Evolutionary conservation across 2,113 vertebrate species (phyloP), one percentile per base, ranked within the genome.

Genomic region (Amblyornis subalaris): DNA sequence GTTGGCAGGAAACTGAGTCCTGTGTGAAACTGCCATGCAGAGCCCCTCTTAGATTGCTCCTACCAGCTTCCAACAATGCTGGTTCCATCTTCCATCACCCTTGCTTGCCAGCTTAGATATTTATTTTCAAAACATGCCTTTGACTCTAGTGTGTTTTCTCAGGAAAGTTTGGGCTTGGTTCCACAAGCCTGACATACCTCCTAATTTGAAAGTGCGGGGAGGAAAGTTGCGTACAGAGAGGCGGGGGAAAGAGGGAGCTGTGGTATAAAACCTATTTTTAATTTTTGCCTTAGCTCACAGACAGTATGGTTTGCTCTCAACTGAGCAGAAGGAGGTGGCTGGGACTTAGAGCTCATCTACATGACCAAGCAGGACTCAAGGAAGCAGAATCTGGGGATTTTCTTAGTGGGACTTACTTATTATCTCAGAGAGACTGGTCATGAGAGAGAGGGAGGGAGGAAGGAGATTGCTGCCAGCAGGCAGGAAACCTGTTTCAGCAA

Each of bases 51-150:
- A 20, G 48, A 83, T 93, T 48, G 15, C 23, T 91, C n/a, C 55
- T 88, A 83, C 89, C 67, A 54, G 29, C 67, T 85, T 85, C 75
- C 83, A 60, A 83, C 64, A 91, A 80, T 51, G 58, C 58, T 0
- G 0, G 23, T 88, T 85, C 54, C 74, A 0, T 95, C 85, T 85
- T 76, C 86, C 55, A 14, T 91, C 20, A 6, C 42, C 71, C 51
- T 66, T 2, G 1, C 78, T 92, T 94, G 91, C 54, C 94, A 95
- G 74, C 71, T 60, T 70, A 80, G 88, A 74, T 95, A 82, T 94
- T 93, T 96, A 94, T 96, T 97, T 85, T 93, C 78, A 75, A 93
- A 96, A 91, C 85, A 94, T 85, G 85, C 38, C 82, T 96, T 93
- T 76, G 89, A 82, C 81, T 94, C 70, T 66, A 51, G n/a, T 75